Percentiles rank a stretch among this genome's conserved stretches.
Conservation (phyloP, 2,888 invertebrate species). For the Caenorhabditis doughertyi region DNA sequence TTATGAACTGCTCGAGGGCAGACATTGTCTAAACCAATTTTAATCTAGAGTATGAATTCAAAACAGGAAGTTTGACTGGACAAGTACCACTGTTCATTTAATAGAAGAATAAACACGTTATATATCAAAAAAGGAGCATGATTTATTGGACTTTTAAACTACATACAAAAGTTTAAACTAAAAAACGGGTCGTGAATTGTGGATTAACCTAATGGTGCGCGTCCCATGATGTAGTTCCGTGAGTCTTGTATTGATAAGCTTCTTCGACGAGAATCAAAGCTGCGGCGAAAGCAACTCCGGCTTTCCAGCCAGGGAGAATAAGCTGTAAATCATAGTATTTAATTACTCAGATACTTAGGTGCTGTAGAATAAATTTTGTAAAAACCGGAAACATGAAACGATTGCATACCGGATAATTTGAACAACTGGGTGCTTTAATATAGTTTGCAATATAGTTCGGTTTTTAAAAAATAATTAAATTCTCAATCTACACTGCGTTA, state of each 20-base stretch:
- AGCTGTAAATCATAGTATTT: conserved; percentile 66
- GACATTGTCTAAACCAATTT: conserved; percentile 70
- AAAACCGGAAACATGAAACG: no score
- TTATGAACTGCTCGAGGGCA: conserved; percentile 81
- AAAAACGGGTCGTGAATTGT: conserved; percentile 19
- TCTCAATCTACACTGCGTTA: no score
- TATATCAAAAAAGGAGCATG: neutral
- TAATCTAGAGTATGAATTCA: neutral
- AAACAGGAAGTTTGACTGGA: neutral
- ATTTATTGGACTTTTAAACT: conserved; percentile 43
- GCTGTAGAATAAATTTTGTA: no score
- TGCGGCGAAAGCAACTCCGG: conserved; percentile 76
- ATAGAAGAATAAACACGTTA: neutral
- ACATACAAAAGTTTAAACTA: conserved; percentile 53
- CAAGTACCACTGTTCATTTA: neutral
- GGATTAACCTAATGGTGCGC: conserved; percentile 71
- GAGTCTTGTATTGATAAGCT: conserved; percentile 74
- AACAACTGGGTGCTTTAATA: no score
- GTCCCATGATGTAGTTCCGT: conserved; percentile 80
- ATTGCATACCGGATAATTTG: no score
- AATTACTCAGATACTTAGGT: no score
- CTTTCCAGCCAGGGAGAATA: conserved; percentile 76
- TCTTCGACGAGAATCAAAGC: conserved; percentile 79
- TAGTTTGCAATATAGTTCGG: no score
- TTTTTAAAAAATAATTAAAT: no score